A percentile compares a stretch with the other conserved stretches of the same genome.
Conservation (phyloP, 1,140 invertebrate species). For the Delia radicum region DNA sequence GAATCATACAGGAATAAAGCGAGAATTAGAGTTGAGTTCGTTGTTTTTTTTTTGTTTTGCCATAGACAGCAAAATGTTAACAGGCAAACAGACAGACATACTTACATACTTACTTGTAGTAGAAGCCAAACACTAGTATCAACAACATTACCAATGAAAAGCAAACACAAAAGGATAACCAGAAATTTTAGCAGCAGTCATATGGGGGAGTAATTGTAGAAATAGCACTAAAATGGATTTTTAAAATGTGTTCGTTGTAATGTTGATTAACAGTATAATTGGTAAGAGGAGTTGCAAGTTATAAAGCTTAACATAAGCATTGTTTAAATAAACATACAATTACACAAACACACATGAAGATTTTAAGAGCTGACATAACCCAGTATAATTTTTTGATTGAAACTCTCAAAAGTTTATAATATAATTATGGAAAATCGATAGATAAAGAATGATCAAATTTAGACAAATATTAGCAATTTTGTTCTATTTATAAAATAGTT, state of each 20-base stretch:
- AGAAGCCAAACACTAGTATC: not conserved
- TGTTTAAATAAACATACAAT: not conserved
- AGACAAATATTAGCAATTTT: too few species aligned
- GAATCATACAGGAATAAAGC: not conserved
- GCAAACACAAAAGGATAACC: not conserved
- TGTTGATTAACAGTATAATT: not conserved
- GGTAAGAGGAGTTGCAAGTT: not conserved
- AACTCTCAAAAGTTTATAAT: too few species aligned
- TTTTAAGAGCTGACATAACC: too few species aligned
- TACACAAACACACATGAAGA: too few species aligned
- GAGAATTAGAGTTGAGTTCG: not conserved
- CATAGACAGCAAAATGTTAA: slow-evolving; percentile 12
- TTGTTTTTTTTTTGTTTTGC: slow-evolving; percentile 9
- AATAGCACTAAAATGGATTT: not conserved
- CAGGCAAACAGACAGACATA: not conserved
- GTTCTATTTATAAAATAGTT: too few species aligned
- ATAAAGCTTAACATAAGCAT: not conserved
- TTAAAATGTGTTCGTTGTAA: not conserved
- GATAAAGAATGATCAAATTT: too few species aligned
- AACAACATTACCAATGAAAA: slow-evolving; percentile 7
- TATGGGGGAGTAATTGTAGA: too few species aligned
- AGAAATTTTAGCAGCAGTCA: not conserved
- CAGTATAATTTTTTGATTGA: too few species aligned
- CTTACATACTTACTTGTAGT: not conserved
- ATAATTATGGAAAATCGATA: too few species aligned